Evolutionary conservation across 2,113 vertebrate species (phyloP), one percentile per base, ranked within the genome.

Genomic region (Solenodon paradoxus): DNA sequence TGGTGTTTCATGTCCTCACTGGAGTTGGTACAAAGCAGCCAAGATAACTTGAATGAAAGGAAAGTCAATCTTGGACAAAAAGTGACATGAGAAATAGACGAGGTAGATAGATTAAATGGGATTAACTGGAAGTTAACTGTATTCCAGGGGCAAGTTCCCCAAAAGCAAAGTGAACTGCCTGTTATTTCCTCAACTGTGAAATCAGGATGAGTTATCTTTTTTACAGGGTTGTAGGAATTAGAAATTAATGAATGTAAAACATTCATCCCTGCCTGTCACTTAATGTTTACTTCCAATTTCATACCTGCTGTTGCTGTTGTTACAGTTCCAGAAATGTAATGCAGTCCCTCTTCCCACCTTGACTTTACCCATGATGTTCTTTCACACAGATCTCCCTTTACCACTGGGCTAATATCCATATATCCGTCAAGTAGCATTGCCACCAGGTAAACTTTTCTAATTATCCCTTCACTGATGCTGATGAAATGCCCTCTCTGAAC

Each of bases 1-100:
- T 83, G 82, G 11, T 26, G 20, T 61, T 68, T 47, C 42, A 22
- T 61, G 66, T 42, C 53, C 53, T 94, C 59, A 16, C 47, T 74
- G 22, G 75, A 89, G 6, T 59, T 82, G 53, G 57, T 92, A 74
- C 93, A 74, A 81, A 79, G 61, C 57, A 93, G 28, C 24, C 53
- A 84, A 59, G 92, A 86, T 51, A 68, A 64, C 57, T 83, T 90
- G 42, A 92, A 78, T 92, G n/a, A 88, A 49, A 90, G 75, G n/a
- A 53, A 85, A 57, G 71, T 64, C 35, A 94, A 88, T 53, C 12
- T 53, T 89, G 63, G 16, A 42, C 26, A 12, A 0, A 61, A 89
- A 80, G 28, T 78, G 59, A 81, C 74, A 32, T 55, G 42, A 75
- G 32, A 63, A 78, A 69, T 80, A 63, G 75, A 94, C 61, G 51